These are phyloP conservation scores for Aythya baeri DNA, from an alignment of 2,113 vertebrate genomes.

Conservation along the genomic window DNA sequence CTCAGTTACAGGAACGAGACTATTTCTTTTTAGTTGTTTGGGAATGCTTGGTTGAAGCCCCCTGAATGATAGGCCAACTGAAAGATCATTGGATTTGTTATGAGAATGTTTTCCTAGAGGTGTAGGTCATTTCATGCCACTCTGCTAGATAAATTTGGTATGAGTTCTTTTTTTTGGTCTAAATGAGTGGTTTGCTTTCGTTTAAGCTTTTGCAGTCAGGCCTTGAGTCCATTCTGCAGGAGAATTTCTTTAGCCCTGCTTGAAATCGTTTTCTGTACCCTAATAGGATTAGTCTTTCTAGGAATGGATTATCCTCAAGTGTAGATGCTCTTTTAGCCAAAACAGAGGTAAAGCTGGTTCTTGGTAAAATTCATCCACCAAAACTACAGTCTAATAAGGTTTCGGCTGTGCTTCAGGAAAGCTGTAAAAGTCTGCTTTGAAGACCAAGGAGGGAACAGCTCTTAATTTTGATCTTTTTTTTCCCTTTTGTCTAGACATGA, in stretches of 20 bases:
- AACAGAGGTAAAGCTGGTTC: neutral
- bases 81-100: neutral
- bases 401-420: neutral
- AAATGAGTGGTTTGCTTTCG: neutral
- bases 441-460: neutral
- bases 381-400: neutral
- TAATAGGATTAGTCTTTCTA: constrained; percentile 26
- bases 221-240: neutral
- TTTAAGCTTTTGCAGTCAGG: neutral
- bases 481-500: constrained; percentile 82
- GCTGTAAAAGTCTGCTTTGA: neutral
- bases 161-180: neutral
- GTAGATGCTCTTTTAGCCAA: neutral
- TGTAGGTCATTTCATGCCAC: neutral
- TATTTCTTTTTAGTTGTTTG: neutral
- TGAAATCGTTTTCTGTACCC: neutral
- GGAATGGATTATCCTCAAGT: neutral
- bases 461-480: neutral
- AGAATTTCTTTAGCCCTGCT: constrained; percentile 1
- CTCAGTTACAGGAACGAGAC: neutral
- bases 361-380: neutral
- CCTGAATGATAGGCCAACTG: neutral
- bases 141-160: neutral
- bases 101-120: neutral
- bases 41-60: neutral